Percentiles rank a stretch among this genome's conserved stretches.
Evolutionary conservation across 92 coral and sea anemone genomes (phyloP).

Genomic region (Desmophyllum pertusum): DNA sequence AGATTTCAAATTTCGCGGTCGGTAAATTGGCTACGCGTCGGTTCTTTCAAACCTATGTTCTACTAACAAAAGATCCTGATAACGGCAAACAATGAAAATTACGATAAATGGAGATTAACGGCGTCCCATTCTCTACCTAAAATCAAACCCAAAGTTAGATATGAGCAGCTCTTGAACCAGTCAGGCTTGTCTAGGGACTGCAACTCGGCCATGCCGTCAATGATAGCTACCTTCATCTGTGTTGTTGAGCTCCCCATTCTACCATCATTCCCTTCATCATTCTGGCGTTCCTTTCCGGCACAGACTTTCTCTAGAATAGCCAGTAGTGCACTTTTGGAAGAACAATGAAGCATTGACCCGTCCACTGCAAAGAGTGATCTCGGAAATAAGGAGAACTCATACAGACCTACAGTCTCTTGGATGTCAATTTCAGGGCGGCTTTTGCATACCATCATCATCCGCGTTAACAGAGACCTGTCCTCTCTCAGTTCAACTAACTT

Average conservation of each 20-base stretch:
- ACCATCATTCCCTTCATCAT: not conserved
- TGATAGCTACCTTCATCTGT: too few species aligned
- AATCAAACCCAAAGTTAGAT: slow-evolving; percentile 3
- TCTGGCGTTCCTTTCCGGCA: too few species aligned
- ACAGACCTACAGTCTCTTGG: slow-evolving; percentile 12
- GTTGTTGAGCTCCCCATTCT: too few species aligned
- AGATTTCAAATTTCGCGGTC: slow-evolving; percentile 21
- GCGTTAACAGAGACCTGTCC: too few species aligned
- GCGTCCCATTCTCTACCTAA: not conserved
- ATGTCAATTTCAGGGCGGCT: slow-evolving; percentile 41
- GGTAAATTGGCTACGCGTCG: slow-evolving; percentile 23
- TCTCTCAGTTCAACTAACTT: not conserved
- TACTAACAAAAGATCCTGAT: not conserved
- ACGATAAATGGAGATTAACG: not conserved
- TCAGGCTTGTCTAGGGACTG: too few species aligned
- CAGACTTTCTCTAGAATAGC: slow-evolving; percentile 7
- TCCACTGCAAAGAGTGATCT: slow-evolving; percentile 41
- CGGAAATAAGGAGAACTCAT: slow-evolving; percentile 43
- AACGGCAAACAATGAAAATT: slow-evolving; percentile 6
- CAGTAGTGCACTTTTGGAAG: slow-evolving; percentile 46
- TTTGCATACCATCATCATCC: slow-evolving; percentile 40
- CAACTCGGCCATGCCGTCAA: too few species aligned
- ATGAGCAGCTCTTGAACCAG: too few species aligned
- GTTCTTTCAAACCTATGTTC: slow-evolving; percentile 33
- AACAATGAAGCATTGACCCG: slow-evolving; percentile 43